Conservation (phyloP, 1,140 invertebrate species). For the Plutomurus gul region DNA sequence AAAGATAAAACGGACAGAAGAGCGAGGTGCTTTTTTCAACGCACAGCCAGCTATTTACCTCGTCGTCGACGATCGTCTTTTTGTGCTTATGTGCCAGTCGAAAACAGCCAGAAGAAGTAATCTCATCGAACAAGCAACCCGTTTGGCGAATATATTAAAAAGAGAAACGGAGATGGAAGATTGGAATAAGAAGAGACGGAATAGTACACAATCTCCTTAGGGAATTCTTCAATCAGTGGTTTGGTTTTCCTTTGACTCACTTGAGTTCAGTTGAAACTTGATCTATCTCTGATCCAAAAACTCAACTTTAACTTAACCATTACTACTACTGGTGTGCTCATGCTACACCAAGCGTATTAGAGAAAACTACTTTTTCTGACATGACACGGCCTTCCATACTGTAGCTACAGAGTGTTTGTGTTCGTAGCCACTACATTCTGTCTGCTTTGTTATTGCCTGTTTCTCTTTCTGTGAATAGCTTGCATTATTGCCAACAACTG, state of each 20-base stretch:
- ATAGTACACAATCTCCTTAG: slow-evolving; percentile 20
- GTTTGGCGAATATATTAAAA: slow-evolving; percentile 33
- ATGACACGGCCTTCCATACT: too few species aligned
- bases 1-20: too few species aligned
- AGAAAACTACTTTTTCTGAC: slow-evolving; percentile 10
- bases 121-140: slow-evolving; percentile 1
- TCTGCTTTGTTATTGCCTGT: too few species aligned
- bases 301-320: slow-evolving; percentile 1
- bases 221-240: slow-evolving; percentile 34
- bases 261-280: slow-evolving; percentile 21
- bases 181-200: slow-evolving; percentile 15
- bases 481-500: too few species aligned
- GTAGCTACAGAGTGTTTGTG: too few species aligned
- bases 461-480: too few species aligned
- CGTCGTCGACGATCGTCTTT: too few species aligned
- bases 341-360: not conserved
- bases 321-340: not conserved
- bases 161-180: slow-evolving; percentile 30
- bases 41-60: too few species aligned
- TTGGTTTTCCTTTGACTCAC: slow-evolving; percentile 28
- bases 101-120: too few species aligned
- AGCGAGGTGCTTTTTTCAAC: too few species aligned
- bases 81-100: too few species aligned
- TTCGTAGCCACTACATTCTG: too few species aligned
- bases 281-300: slow-evolving; percentile 19